A percentile compares a stretch with the other conserved stretches of the same genome.
These are phyloP conservation scores for Sesamia inferens DNA, from an alignment of 2,888 invertebrate species.

Conservation along the genomic window DNA sequence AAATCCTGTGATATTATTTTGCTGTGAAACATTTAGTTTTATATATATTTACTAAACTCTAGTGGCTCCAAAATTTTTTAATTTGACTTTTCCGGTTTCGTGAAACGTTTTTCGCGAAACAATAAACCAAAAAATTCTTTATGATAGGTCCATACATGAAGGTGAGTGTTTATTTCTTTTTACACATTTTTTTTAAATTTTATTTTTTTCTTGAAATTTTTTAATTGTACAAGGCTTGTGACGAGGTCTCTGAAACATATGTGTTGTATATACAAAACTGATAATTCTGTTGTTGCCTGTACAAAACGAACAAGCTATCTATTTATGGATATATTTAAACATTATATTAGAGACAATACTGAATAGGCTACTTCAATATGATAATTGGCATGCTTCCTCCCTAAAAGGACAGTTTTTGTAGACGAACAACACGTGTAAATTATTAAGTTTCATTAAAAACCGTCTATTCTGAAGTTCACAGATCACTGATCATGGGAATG, in stretches of 20 bases:
- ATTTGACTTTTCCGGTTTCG: constrained; percentile 78
- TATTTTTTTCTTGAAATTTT: constrained; percentile 18
- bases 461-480: neutral
- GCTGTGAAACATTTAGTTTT: constrained; percentile 80
- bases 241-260: constrained; percentile 38
- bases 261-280: constrained; percentile 19
- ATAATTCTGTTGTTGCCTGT: constrained; percentile 1
- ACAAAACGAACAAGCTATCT: constrained; percentile 9
- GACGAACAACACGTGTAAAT: neutral
- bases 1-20: constrained; percentile 85
- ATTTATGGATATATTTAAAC: constrained; percentile 33
- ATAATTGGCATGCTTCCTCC: constrained; percentile 11
- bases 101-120: constrained; percentile 88
- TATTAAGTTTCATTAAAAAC: constrained; percentile 14
- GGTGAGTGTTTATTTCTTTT: constrained; percentile 78
- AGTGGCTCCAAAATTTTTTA: constrained; percentile 61
- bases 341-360: constrained; percentile 16
- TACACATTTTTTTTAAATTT: neutral
- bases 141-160: constrained; percentile 90
- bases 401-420: neutral
- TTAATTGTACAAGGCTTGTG: constrained; percentile 33
- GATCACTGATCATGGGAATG: neutral
- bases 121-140: constrained; percentile 82
- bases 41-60: constrained; percentile 60
- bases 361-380: constrained; percentile 3